Percentiles rank a stretch among this genome's conserved stretches.
Conservation (phyloP, 2,888 invertebrate genomes). For the Cantharis rustica region DNA sequence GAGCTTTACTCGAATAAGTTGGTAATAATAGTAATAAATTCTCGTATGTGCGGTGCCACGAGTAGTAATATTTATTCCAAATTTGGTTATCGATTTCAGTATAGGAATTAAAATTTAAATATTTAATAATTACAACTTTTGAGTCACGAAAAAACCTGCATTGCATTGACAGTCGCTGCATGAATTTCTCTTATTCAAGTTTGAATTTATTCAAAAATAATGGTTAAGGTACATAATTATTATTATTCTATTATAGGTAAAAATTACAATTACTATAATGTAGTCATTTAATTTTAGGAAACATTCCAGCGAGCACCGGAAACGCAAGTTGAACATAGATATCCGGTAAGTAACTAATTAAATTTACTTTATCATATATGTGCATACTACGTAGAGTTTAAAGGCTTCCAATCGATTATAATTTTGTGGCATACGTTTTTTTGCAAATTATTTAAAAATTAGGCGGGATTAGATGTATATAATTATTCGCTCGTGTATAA, state of each 20-base stretch:
- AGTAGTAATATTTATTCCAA: background rate
- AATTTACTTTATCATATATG: conserved; percentile 7
- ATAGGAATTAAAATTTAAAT: background rate
- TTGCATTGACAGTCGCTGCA: background rate
- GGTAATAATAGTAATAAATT: background rate
- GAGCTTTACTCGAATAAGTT: too few species aligned
- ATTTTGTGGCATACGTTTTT: background rate
- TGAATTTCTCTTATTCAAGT: background rate
- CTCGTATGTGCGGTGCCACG: background rate
- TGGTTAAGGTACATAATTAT: background rate
- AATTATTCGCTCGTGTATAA: background rate
- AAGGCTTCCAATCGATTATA: background rate
- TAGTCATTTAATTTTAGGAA: conserved; percentile 48
- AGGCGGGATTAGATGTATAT: background rate
- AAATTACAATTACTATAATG: background rate
- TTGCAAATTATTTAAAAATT: background rate
- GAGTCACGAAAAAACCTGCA: background rate
- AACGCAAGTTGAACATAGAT: conserved; percentile 53
- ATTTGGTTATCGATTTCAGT: background rate
- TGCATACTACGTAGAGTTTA: background rate
- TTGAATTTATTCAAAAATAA: background rate
- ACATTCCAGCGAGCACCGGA: conserved; percentile 55
- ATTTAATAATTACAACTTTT: conserved; percentile 2
- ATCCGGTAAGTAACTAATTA: conserved; percentile 51
- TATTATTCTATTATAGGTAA: background rate